Base-by-base conservation (phyloP, 2,113 vertebrate genomes). In the Solea senegalensis region DNA sequence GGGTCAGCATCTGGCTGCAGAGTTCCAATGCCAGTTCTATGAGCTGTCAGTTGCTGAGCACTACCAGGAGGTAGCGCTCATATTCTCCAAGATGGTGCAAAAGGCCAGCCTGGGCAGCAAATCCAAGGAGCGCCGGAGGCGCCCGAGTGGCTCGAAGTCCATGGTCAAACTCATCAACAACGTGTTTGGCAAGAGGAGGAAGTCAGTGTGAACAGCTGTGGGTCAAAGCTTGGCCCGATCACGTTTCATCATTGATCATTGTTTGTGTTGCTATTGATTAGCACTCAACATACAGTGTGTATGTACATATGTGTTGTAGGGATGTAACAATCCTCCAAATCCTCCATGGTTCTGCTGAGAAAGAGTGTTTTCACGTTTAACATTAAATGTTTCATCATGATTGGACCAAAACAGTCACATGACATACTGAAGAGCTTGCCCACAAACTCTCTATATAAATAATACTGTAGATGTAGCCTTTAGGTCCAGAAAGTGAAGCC, bases 11-110 rank as follows among this genome's bases (percentile, higher is more conserved):
- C 72, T 97, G 69, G 95, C 95, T 0, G 11, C 84, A 0, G 95
- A 96, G 15, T 85, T 87, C 77, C 92, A 65, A 21, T 95, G 95
- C 77, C 95, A 95, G 0, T 97, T 97, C 87, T 95, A 91, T 28
- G 96, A 96, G 90, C 91, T 97, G 50, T 97, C 96, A 0, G 96
- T 95, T 0, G 95, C 96, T 3, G 96, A 97, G 65, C 95, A 96
- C 64, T 92, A 81, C 74, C 92, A 95, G 78, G 96, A 97, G 63
- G 94, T 96, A 27, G 91, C 91, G 40, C 81, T 90, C 52, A 95
- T 96, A 93, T 97, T 97, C 83, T 90, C 82, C 2, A 93, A 91
- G 80, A 77, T 95, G 69, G 87, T 95, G 66, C 96, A 90, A 55
- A 94, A 88, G 1, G 71, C 90, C 66, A 88, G 84, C 51, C 59